Conservation (phyloP, 2,113 vertebrate genomes). For the Martes martes region DNA sequence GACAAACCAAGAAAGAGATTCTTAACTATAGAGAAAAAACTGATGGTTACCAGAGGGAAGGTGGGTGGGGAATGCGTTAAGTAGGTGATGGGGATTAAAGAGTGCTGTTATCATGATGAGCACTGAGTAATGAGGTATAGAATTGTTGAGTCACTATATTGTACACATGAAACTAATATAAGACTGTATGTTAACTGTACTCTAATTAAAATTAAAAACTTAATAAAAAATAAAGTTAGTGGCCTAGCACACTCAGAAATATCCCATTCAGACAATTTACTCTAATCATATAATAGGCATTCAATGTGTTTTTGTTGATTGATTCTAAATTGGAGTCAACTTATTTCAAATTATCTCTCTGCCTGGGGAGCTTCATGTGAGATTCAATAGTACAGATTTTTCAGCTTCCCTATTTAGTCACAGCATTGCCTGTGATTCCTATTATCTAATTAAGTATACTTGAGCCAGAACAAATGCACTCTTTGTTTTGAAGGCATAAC, state of each 20-base stretch:
- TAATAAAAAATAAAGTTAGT: background rate
- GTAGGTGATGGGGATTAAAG: too few relatives aligned
- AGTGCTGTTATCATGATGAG: too few relatives aligned
- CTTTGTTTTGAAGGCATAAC: background rate
- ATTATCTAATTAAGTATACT: conserved; percentile 21
- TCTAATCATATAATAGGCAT: conserved; percentile 43
- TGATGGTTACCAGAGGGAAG: too few relatives aligned
- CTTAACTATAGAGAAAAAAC: too few relatives aligned
- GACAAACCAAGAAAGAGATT: too few relatives aligned
- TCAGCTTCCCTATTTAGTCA: conserved; percentile 46
- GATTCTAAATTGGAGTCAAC: conserved; percentile 53
- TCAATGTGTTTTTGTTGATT: conserved; percentile 50
- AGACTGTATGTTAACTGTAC: background rate
- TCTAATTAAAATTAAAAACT: background rate
- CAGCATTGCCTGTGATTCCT: background rate
- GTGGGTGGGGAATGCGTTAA: too few relatives aligned
- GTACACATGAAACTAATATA: background rate
- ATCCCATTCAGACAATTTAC: background rate
- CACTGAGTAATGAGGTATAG: too few relatives aligned
- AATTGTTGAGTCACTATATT: background rate
- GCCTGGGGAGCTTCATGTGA: background rate
- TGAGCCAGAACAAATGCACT: background rate
- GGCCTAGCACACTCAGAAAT: background rate
- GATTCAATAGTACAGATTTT: conserved; percentile 29
- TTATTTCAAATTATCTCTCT: conserved; percentile 57